phyloP scores from a whole-genome alignment of 2,888 invertebrate genomes.

The Orthonychiurus folsomi region DNA sequence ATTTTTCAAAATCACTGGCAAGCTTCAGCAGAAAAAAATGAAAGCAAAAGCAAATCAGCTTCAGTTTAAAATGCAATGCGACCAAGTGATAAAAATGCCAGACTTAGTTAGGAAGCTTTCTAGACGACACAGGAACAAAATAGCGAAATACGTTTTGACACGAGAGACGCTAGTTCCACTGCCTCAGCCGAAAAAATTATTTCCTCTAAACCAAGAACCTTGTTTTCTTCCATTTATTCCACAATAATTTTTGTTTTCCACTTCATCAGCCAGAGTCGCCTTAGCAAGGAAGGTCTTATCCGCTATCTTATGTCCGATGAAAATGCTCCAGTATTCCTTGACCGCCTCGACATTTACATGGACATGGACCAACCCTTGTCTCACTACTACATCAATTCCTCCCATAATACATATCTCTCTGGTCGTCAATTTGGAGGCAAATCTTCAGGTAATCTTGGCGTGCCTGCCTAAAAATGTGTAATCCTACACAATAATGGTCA shows the following conservation, averaged over 20 bases:
- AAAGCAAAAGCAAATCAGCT: background rate
- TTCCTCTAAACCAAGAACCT: conserved; percentile 2
- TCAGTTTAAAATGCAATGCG: background rate
- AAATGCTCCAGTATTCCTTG: conserved; percentile 97
- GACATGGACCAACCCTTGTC: conserved; percentile 98
- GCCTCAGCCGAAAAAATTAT: background rate
- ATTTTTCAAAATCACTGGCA: background rate
- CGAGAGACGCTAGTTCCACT: too few relatives aligned
- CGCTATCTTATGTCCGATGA: conserved; percentile 99
- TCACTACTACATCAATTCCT: conserved; percentile 98
- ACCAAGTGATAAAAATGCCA: too few relatives aligned
- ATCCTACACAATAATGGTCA: too few relatives aligned
- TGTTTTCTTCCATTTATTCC: conserved; percentile 9
- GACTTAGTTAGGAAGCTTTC: too few relatives aligned
- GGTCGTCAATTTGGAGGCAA: conserved; percentile 97
- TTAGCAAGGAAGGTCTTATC: conserved; percentile 92
- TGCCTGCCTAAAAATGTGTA: too few relatives aligned
- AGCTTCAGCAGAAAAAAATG: background rate
- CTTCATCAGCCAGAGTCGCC: conserved; percentile 44
- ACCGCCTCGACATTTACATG: conserved; percentile 77
- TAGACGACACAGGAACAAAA: too few relatives aligned
- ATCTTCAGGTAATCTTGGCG: too few relatives aligned
- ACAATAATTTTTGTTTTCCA: background rate
- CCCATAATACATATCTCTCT: conserved; percentile 88
- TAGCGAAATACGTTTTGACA: too few relatives aligned